Conservation (phyloP, 2,888 invertebrate genomes). For the Himalopsyche tibetana region DNA sequence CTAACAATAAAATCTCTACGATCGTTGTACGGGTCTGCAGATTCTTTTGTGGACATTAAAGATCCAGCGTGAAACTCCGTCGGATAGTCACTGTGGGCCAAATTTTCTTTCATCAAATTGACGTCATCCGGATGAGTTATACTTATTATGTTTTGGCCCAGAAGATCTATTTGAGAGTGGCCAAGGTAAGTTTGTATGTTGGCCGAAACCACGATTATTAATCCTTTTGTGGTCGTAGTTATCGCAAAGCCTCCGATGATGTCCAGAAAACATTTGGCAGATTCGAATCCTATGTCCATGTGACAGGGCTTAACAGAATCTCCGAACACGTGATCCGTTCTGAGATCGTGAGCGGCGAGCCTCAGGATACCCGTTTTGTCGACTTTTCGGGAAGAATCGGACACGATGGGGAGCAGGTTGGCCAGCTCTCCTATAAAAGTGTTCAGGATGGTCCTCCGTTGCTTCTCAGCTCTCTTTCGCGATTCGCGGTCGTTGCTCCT, state of each 20-base stretch:
- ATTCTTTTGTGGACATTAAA: constrained; percentile 76
- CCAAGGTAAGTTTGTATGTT: constrained; percentile 91
- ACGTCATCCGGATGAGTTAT: constrained; percentile 91
- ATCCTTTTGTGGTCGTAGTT: constrained; percentile 87
- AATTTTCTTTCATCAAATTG: constrained; percentile 82
- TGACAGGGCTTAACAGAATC: constrained; percentile 73
- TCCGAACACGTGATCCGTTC: constrained; percentile 85
- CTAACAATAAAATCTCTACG: constrained; percentile 78
- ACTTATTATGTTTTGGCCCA: constrained; percentile 91
- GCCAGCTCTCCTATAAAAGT: constrained; percentile 89
- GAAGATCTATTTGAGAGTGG: constrained; percentile 90
- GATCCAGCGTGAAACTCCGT: constrained; percentile 70
- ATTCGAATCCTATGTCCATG: constrained; percentile 75
- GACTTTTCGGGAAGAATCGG: constrained; percentile 87
- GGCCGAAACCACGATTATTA: constrained; percentile 90
- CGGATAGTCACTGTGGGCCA: constrained; percentile 76
- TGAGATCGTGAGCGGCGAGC: constrained; percentile 89
- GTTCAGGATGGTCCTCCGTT: constrained; percentile 92
- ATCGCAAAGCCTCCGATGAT: constrained; percentile 88
- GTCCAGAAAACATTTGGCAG: constrained; percentile 81
- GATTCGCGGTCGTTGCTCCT: constrained; percentile 86
- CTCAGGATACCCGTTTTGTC: constrained; percentile 95
- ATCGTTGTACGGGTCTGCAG: constrained; percentile 68
- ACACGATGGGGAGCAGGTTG: constrained; percentile 88
- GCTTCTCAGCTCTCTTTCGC: constrained; percentile 93